Conservation (phyloP, 92 coral and sea anemone genomes). For the Blastomussa wellsi region DNA sequence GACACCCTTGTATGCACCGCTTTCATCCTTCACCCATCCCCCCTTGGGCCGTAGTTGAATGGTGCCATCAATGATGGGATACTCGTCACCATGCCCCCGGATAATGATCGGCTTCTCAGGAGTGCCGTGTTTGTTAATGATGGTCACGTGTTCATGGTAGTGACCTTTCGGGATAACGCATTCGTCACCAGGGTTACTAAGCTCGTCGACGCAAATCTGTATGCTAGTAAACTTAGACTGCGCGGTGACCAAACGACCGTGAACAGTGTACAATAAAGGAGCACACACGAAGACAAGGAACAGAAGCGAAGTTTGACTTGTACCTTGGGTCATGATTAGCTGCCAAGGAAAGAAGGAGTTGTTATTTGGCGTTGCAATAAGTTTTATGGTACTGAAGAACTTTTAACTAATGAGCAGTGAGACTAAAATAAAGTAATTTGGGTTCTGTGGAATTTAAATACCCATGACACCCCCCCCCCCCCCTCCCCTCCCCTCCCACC, state of each 20-base stretch:
- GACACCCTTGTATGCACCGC: constrained; percentile 52
- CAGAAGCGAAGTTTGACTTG: not conserved
- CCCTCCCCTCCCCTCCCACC: no score
- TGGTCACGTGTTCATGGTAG: constrained; percentile 72
- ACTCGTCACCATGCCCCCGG: constrained; percentile 55
- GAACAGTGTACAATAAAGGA: not conserved
- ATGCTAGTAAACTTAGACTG: constrained; percentile 48
- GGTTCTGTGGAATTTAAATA: no score
- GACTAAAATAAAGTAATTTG: no score
- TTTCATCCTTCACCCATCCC: constrained; percentile 20
- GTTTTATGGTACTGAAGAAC: not conserved
- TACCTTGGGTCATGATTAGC: constrained; percentile 1
- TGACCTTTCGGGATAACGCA: constrained; percentile 60
- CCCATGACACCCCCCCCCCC: no score
- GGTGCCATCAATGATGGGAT: constrained; percentile 79
- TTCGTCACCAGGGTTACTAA: constrained; percentile 65
- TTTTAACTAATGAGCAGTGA: no score
- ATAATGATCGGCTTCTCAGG: constrained; percentile 58
- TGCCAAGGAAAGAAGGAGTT: not conserved
- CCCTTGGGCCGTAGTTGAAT: constrained; percentile 39
- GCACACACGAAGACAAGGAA: not conserved
- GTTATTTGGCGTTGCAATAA: not conserved
- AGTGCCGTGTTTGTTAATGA: constrained; percentile 70
- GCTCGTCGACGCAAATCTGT: constrained; percentile 58
- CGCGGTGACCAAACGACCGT: not conserved